Evolutionary conservation across 2,113 vertebrate genomes (phyloP).

Genomic region (crab-eating macaque (Macaca fascicularis)): DNA sequence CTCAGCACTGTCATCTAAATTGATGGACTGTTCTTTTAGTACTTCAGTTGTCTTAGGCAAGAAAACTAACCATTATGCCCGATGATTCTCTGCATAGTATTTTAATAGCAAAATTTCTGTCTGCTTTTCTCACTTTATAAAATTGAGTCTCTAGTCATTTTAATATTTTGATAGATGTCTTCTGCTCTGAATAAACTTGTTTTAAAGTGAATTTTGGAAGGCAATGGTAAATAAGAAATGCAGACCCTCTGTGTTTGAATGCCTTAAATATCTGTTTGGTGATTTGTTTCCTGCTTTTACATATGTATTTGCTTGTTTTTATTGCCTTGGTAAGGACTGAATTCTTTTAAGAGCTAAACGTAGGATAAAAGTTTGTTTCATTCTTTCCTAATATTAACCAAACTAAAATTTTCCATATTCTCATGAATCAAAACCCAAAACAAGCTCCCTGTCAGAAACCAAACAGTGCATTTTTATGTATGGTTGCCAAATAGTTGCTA

Average conservation of each 20-base stretch:
- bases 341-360: neutral
- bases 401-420: constrained; percentile 8
- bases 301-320: neutral
- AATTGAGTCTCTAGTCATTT: neutral
- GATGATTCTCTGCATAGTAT: neutral
- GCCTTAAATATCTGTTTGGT: neutral
- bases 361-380: neutral
- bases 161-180: neutral
- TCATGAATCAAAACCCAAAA: constrained; percentile 11
- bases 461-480: neutral
- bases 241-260: neutral
- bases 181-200: neutral
- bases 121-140: neutral
- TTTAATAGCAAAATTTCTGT: neutral
- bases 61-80: neutral
- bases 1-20: neutral
- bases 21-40: neutral
- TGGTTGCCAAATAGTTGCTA: constrained; percentile 38
- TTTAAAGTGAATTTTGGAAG: neutral
- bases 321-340: neutral
- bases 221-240: neutral
- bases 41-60: neutral
- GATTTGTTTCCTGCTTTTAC: neutral
- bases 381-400: neutral
- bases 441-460: neutral